These are phyloP conservation scores for Nipponia nippon DNA, from an alignment of 2,113 vertebrate species.

Conservation along the genomic window DNA sequence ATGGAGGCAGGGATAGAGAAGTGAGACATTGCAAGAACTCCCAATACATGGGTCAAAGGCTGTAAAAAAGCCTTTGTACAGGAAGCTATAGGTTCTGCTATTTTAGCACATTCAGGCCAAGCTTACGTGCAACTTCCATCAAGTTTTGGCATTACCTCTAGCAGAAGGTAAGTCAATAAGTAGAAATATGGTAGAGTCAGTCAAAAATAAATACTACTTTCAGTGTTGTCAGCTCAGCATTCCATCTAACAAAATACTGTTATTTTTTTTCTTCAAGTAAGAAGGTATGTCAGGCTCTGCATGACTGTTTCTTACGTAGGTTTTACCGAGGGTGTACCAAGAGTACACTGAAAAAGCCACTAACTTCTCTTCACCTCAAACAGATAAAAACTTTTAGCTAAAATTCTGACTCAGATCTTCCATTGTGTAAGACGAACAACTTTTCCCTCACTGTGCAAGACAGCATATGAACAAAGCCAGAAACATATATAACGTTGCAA, in stretches of 20 bases:
- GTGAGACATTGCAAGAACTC: neutral
- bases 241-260: neutral
- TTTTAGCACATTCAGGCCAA: neutral
- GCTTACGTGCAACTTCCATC: neutral
- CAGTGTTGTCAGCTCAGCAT: neutral
- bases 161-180: neutral
- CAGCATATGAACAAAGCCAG: neutral
- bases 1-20: neutral
- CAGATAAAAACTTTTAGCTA: neutral
- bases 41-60: neutral
- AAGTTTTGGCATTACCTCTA: neutral
- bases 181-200: neutral
- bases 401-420: neutral
- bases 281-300: neutral
- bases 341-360: neutral
- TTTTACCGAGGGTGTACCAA: neutral
- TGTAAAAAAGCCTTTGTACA: neutral
- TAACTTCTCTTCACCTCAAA: neutral
- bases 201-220: neutral
- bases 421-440: neutral
- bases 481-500: fast-evolving
- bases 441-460: neutral
- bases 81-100: neutral
- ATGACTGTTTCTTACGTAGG: neutral
- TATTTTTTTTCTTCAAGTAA: neutral